Evolutionary conservation across 2,797 vertebrate genomes (phyloP).

Genomic region (Garrulus glandarius): DNA sequence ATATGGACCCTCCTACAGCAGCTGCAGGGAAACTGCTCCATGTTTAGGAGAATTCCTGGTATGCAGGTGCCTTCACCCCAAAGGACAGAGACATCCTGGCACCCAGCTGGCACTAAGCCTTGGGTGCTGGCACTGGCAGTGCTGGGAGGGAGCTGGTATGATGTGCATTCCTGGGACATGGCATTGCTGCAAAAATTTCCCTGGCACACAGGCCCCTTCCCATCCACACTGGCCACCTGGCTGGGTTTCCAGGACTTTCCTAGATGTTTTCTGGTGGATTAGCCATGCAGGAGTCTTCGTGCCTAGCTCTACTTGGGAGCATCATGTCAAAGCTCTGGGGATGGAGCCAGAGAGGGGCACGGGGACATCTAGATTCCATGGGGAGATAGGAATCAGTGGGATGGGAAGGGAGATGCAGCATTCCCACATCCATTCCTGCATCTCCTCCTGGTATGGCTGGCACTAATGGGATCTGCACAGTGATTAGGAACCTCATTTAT

Average conservation of each 20-base stretch:
- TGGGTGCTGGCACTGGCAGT: background rate
- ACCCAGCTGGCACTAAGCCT: background rate
- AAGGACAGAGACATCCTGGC: background rate
- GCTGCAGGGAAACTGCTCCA: background rate
- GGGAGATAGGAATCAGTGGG: accelerated
- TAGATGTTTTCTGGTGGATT: background rate
- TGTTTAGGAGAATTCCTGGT: background rate
- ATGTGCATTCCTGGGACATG: background rate
- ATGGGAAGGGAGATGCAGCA: background rate
- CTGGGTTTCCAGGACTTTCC: background rate
- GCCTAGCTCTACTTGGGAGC: background rate
- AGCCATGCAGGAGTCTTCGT: background rate
- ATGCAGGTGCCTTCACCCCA: accelerated
- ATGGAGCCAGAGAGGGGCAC: background rate
- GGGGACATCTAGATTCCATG: background rate
- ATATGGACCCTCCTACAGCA: background rate
- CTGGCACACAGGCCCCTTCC: background rate
- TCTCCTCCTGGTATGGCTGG: background rate
- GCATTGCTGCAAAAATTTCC: background rate
- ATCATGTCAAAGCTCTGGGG: background rate
- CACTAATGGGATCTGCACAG: background rate
- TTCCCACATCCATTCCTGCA: background rate
- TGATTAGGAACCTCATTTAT: background rate
- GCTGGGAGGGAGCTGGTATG: background rate
- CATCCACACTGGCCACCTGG: accelerated